These are phyloP conservation scores for Megaceryle alcyon DNA, from an alignment of 2,797 vertebrate species.

Conservation along the genomic window DNA sequence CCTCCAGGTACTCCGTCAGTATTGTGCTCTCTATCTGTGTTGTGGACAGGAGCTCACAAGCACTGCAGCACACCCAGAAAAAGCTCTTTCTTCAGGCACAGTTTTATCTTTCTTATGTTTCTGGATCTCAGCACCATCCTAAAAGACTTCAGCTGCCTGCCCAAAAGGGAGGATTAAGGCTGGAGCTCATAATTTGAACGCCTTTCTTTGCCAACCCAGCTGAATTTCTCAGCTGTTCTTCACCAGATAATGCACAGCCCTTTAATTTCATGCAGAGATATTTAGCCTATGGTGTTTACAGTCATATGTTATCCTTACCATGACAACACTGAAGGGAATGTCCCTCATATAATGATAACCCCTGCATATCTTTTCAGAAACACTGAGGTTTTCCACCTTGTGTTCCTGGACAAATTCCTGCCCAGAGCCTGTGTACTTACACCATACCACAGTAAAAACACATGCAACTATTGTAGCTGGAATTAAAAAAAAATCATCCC, in stretches of 20 bases:
- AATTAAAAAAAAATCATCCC: not conserved
- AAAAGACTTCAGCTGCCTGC: constrained; percentile 32
- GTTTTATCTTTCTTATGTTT: constrained; percentile 25
- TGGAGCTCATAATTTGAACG: constrained; percentile 29
- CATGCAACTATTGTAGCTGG: not conserved
- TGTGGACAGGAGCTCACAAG: not conserved
- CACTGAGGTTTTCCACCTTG: constrained; percentile 37
- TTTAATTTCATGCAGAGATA: constrained; percentile 29
- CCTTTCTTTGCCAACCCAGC: constrained; percentile 13
- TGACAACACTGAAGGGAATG: constrained; percentile 38
- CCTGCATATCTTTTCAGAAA: constrained; percentile 46
- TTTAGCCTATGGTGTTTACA: constrained; percentile 49
- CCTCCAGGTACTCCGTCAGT: not conserved
- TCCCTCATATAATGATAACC: constrained; percentile 39
- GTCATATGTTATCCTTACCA: constrained; percentile 38
- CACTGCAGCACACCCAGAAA: not conserved
- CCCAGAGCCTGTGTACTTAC: not conserved
- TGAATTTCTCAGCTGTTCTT: constrained; percentile 64
- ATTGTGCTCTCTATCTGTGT: not conserved
- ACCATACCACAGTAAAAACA: not conserved
- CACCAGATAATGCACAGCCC: constrained; percentile 14
- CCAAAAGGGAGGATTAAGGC: constrained; percentile 36
- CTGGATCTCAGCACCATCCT: constrained; percentile 13
- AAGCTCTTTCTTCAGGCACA: not conserved
- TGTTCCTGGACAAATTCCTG: constrained; percentile 24